Evolutionary conservation across 1,140 invertebrate species (phyloP), one percentile per base, ranked within the genome.

Genomic region (Musca vetustissima): DNA sequence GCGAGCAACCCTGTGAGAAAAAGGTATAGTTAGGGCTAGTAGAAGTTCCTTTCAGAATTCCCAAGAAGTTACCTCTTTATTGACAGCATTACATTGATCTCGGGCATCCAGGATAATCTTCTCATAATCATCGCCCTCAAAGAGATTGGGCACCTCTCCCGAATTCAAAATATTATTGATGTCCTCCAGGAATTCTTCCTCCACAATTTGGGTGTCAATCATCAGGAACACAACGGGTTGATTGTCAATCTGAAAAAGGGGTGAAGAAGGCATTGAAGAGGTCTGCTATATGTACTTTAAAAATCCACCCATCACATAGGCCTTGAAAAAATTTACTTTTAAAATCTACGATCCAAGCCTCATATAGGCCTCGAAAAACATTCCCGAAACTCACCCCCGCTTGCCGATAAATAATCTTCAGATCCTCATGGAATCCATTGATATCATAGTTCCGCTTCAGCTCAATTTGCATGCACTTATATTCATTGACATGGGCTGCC

Each of bases 171-270:
- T 92, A 77, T 96, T 95, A 77, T 95, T 96, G 22, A 96, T 92
- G 76, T 96, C 93, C 82, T 96, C 95, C 0, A 98, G 84, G 83
- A 97, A 97, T 76, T 93, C 92, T 83, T 98, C 96, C 68, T 93
- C 89, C 0, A 94, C 90, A 47, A 95, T 94, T 83, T 98, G 95
- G 1, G 93, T 95, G 76, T 98, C 95, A 6, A 90, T 90, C 75
- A 93, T 89, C 4, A 98, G 85, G 78, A 98, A 97, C 0, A 95
- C 92, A 0, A 90, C 91, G n/a, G 93, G 90, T 68, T 93, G 86
- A 70, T 90, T 90, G 36, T 89, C 88, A 24, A 92, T 73, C 79
- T 81, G 66, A 21, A 50, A 52, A 1, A 28, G 28, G 28, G 3
- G n/a, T n/a, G n/a, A n/a, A n/a, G n/a, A n/a, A n/a, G n/a, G n/a